These are phyloP conservation scores for Amazona guildingii DNA, from an alignment of 2,113 vertebrate species.

Conservation along the genomic window DNA sequence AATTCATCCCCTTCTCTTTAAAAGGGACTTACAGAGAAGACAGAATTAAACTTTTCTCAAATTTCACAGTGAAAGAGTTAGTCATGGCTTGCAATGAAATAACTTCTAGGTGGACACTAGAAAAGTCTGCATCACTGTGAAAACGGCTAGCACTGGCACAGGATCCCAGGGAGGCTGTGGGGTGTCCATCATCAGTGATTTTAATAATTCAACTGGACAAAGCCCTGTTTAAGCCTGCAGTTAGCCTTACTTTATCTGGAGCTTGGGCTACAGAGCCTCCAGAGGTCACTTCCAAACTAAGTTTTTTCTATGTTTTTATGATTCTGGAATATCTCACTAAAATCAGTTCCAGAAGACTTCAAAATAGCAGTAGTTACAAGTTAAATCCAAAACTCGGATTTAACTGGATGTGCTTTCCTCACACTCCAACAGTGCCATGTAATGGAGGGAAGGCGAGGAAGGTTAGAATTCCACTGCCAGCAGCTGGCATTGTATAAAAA, in stretches of 20 bases:
- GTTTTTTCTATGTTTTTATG: not conserved
- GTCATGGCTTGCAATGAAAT: not conserved
- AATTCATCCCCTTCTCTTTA: not conserved
- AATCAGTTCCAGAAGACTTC: not conserved
- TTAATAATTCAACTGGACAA: not conserved
- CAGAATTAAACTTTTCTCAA: not conserved
- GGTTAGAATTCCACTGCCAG: not conserved
- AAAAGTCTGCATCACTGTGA: not conserved
- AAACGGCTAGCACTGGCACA: not conserved
- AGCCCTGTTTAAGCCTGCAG: not conserved
- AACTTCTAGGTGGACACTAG: not conserved
- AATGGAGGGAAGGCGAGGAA: not conserved
- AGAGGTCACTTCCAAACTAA: not conserved
- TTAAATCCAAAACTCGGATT: not conserved
- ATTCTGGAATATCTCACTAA: not conserved
- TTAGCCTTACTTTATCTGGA: not conserved
- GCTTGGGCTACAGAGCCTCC: not conserved
- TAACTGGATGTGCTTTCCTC: not conserved
- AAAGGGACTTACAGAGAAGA: not conserved
- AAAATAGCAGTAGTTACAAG: not conserved
- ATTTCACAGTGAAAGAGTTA: not conserved
- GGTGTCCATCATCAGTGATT: not conserved
- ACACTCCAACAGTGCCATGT: not conserved
- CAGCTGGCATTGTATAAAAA: not conserved
- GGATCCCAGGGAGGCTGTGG: not conserved